Evolutionary conservation across 2,888 invertebrate species (phyloP).

Genomic region (Nasonovia ribisnigri): DNA sequence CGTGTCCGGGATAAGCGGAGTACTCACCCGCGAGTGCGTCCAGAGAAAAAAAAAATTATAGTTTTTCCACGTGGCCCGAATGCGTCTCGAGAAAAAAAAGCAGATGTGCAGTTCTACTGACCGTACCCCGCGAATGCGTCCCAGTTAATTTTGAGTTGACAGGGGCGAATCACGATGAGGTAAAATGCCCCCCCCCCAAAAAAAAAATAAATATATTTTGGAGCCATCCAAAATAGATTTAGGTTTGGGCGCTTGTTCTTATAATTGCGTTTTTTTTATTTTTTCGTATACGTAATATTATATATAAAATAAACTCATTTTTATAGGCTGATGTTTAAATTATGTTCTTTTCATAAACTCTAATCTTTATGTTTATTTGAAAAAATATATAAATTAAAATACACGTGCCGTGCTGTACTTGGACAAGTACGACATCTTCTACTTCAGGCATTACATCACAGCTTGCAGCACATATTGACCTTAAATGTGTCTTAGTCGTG

Average conservation of each 20-base stretch:
- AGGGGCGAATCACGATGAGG: rapidly evolving
- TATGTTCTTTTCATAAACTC: neutral
- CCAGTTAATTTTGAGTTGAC: neutral
- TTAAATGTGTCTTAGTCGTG: neutral
- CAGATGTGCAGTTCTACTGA: neutral
- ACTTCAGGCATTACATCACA: neutral
- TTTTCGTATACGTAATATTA: too few species aligned
- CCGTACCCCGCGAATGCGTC: neutral
- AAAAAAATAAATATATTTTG: neutral
- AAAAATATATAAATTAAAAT: neutral
- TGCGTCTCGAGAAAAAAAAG: neutral
- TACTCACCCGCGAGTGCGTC: neutral
- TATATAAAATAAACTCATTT: too few species aligned
- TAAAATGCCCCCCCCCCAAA: neutral
- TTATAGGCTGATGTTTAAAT: too few species aligned
- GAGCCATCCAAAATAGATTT: neutral
- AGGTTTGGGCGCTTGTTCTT: neutral
- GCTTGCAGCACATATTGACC: neutral
- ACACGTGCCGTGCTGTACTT: neutral
- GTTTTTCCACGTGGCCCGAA: neutral
- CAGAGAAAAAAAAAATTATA: neutral
- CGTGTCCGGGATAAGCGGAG: neutral
- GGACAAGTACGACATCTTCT: neutral
- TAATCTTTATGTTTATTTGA: neutral
- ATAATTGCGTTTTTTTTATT: neutral